Percentiles rank a stretch among this genome's conserved stretches.
phyloP scores from a whole-genome alignment of 2,797 vertebrate species.

The Oryzias sinensis region DNA sequence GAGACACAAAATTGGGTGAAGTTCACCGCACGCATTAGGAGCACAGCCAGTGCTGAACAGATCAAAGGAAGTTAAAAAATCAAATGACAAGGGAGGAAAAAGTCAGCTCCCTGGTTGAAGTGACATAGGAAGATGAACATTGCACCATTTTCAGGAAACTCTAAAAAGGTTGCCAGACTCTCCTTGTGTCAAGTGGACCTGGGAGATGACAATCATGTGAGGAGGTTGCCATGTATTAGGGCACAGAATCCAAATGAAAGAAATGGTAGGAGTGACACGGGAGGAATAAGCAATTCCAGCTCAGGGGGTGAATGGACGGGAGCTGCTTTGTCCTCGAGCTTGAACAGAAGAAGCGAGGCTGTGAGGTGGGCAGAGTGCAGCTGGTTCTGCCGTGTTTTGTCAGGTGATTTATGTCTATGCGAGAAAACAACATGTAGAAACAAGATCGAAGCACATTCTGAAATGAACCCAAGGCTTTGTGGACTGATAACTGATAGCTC shows the following conservation, averaged over 20 bases:
- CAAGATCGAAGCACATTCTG: constrained; percentile 56
- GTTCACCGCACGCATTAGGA: constrained; percentile 7
- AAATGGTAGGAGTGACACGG: constrained; percentile 22
- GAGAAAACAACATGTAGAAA: constrained; percentile 60
- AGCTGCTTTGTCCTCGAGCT: constrained; percentile 21
- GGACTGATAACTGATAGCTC: constrained; percentile 58
- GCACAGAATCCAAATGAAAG: constrained; percentile 39
- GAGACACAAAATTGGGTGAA: constrained; percentile 14
- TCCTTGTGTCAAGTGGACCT: constrained; percentile 29
- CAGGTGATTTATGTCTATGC: constrained; percentile 61
- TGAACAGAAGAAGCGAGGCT: constrained; percentile 17
- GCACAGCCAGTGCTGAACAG: constrained; percentile 5
- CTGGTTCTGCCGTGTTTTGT: constrained; percentile 31
- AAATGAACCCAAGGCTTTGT: constrained; percentile 63
- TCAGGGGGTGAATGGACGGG: constrained; percentile 27
- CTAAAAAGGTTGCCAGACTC: constrained; percentile 25
- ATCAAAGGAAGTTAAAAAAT: constrained; percentile 34
- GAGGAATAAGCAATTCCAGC: constrained; percentile 36
- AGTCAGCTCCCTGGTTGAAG: constrained; percentile 14
- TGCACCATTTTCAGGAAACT: constrained; percentile 32
- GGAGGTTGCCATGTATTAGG: constrained; percentile 36
- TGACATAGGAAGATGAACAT: constrained; percentile 25
- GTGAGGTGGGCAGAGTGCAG: constrained; percentile 31
- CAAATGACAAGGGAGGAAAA: constrained; percentile 9
- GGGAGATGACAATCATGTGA: constrained; percentile 35